Evolutionary conservation across 2,113 vertebrate species (phyloP), one percentile per base, ranked within the genome.

Genomic region (Rhinolophus ferrumequinum): DNA sequence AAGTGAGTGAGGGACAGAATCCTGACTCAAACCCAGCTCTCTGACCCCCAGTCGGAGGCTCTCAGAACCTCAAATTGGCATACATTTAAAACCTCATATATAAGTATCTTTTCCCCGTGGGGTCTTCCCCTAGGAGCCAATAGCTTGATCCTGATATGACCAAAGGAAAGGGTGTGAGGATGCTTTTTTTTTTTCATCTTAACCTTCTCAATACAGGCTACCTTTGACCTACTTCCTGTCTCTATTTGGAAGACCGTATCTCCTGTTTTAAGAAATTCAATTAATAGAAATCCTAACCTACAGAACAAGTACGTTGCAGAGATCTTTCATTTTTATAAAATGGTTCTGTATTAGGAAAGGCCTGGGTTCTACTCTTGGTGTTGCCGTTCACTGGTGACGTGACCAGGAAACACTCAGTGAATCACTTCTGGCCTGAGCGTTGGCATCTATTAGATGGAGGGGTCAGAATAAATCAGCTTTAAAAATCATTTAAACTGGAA

Each of bases 181-280:
- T 0, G 8, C 44, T 30, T 28, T 50, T 24, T 54, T 54, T 18
- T 54, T 28, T 62, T 47, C 26, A 62, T 62, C 67, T 66, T 92
- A 30, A 69, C 64, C 50, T 58, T 93, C 75, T 58, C 52, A 2
- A 0, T 28, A 5, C 70, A 60, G 19, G 22, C 41, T 81, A 56
- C 35, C 89, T 70, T 67, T 77, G 50, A 75, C 92, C 82, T 79
- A 15, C 69, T 90, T 93, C 83, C 87, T 79, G 10, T 30, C 60
- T 75, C 18, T 83, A 76, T 91, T 70, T 82, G 77, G 81, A 90
- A 82, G 44, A 80, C 33, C 21, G 2, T 77, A 11, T 93, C 64
- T 96, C 50, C 16, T 9, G 9, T 62, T 88, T 95, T 60, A 87
- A 93, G 85, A 95, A 95, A 90, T 47, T 33, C 67, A 91, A 82